Evolutionary conservation across 1,140 invertebrate genomes (phyloP).

Genomic region (Dufourea novaeangliae): DNA sequence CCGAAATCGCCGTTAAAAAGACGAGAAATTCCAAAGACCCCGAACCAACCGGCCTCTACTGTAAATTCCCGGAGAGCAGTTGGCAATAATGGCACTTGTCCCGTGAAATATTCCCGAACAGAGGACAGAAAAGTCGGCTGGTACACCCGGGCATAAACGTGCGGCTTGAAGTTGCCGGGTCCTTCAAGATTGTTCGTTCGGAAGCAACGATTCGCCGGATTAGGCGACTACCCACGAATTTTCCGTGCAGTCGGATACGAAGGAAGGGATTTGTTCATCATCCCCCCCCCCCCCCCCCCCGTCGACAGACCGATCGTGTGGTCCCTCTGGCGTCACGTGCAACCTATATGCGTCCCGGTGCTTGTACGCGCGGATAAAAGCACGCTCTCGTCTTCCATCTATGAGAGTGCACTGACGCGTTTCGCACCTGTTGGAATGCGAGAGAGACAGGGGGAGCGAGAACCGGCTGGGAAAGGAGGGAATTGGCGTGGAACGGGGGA

Average conservation of each 20-base stretch:
- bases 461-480: conserved; percentile 24
- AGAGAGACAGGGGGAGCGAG: conserved; percentile 22
- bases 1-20: no score
- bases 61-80: not conserved
- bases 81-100: not conserved
- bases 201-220: conserved; percentile 51
- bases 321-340: conserved; percentile 35
- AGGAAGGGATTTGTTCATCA: conserved; percentile 57
- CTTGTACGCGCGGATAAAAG: conserved; percentile 60
- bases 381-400: conserved; percentile 45
- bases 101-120: not conserved
- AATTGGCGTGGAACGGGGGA: not conserved
- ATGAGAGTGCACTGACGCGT: conserved; percentile 67
- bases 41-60: not conserved
- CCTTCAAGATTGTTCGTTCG: conserved; percentile 43
- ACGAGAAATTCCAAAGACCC: not conserved
- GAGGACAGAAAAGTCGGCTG: conserved; percentile 8
- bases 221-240: conserved; percentile 53
- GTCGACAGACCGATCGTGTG: conserved; percentile 5
- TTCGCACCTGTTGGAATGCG: conserved; percentile 80
- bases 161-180: not conserved
- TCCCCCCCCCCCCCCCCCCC: no score
- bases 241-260: conserved; percentile 58
- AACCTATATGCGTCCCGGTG: conserved; percentile 54
- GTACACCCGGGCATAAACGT: conserved; percentile 12